phyloP scores from a whole-genome alignment of 2,797 vertebrate genomes.

The Alosa sapidissima region DNA sequence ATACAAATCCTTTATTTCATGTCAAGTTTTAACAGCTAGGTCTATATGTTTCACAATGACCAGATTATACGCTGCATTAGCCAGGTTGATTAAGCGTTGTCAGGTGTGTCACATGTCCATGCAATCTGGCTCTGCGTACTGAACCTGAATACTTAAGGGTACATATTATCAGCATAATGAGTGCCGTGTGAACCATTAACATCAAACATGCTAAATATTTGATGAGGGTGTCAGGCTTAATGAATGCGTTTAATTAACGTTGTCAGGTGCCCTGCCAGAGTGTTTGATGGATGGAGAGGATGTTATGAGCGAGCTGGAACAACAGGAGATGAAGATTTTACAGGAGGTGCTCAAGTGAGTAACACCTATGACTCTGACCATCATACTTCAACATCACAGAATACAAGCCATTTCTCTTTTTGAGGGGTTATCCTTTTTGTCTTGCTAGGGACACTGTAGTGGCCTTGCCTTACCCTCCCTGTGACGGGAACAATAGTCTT shows the following conservation, averaged over 20 bases:
- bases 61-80: neutral
- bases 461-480: neutral
- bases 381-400: neutral
- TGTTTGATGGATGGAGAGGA: slow-evolving; percentile 92
- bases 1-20: neutral
- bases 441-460: neutral
- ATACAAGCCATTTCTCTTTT: neutral
- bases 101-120: neutral
- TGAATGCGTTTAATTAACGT: slow-evolving; percentile 16
- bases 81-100: slow-evolving; percentile 17
- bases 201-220: neutral
- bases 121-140: neutral
- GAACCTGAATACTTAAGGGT: neutral
- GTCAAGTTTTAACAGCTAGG: neutral
- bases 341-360: slow-evolving; percentile 91
- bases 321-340: slow-evolving; percentile 94
- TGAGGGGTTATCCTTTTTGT: neutral
- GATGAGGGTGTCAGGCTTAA: neutral
- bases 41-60: neutral
- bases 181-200: neutral
- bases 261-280: slow-evolving; percentile 87
- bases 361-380: neutral
- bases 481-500: neutral
- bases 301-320: slow-evolving; percentile 88
- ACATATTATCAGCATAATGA: neutral